A percentile compares a stretch with the other conserved stretches of the same genome.
These are phyloP conservation scores for Andricus curvator DNA, from an alignment of 2,888 invertebrate species.

Conservation along the genomic window DNA sequence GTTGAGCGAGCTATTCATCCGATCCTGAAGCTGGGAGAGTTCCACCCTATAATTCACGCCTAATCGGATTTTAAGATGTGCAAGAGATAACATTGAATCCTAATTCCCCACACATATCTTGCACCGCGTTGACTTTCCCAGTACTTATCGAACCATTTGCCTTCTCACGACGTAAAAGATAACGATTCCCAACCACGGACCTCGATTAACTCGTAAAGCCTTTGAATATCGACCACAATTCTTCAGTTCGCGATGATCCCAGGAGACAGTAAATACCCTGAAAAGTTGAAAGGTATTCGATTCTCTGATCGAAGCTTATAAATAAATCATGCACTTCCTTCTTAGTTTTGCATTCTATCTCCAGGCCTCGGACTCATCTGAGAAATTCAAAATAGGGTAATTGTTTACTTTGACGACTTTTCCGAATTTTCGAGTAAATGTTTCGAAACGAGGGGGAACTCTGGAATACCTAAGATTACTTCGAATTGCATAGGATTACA, in stretches of 20 bases:
- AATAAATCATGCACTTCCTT: constrained; percentile 41
- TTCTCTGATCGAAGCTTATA: constrained; percentile 34
- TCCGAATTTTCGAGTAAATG: too few relatives aligned
- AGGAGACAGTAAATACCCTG: constrained; percentile 11
- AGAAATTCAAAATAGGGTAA: too few relatives aligned
- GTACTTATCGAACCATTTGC: constrained; percentile 39
- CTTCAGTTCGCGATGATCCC: constrained; percentile 9
- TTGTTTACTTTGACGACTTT: too few relatives aligned
- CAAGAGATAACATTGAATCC: constrained; percentile 37
- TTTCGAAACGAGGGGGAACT: too few relatives aligned
- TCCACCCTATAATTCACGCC: constrained; percentile 38
- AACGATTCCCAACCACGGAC: constrained; percentile 15
- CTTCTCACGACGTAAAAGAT: constrained; percentile 35
- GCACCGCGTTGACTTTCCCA: constrained; percentile 29
- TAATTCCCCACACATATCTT: constrained; percentile 41
- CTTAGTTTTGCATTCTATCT: neutral
- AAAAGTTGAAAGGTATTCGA: constrained; percentile 26
- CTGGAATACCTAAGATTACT: too few relatives aligned
- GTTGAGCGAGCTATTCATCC: constrained; percentile 11
- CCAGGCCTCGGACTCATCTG: too few relatives aligned
- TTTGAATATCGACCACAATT: constrained; percentile 4
- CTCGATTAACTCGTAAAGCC: constrained; percentile 40
- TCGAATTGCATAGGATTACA: too few relatives aligned
- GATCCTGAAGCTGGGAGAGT: constrained; percentile 33
- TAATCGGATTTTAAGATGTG: constrained; percentile 40